These are phyloP conservation scores for Poeciliopsis prolifica DNA, from an alignment of 2,113 vertebrate genomes.

Conservation along the genomic window DNA sequence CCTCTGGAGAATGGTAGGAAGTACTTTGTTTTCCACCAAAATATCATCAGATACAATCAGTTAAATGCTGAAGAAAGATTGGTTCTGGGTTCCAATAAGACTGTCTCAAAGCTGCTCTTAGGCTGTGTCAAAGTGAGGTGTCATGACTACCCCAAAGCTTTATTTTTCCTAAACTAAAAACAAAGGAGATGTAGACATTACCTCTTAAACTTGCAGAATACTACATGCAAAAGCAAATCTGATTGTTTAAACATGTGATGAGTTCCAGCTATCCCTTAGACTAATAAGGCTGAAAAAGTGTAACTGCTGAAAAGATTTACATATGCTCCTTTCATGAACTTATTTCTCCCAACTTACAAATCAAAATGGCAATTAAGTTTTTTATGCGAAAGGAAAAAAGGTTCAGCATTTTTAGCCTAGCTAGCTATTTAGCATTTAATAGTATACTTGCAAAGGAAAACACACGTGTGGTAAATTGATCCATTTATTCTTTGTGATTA, in stretches of 20 bases:
- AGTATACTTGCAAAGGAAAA: background rate
- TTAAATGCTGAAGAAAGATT: conserved; percentile 12
- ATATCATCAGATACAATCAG: conserved; percentile 30
- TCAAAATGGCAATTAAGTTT: background rate
- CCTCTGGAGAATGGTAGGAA: conserved; percentile 18
- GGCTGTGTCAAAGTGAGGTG: background rate
- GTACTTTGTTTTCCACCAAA: conserved; percentile 19
- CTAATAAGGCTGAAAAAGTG: no score
- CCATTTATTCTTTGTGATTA: background rate
- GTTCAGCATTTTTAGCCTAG: background rate
- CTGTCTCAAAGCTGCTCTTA: conserved; percentile 1
- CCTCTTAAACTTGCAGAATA: background rate
- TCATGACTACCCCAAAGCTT: background rate
- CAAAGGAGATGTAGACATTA: background rate
- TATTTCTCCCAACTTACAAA: background rate
- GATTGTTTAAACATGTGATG: background rate
- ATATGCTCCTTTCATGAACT: background rate
- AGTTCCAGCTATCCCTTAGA: no score
- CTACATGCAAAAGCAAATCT: background rate
- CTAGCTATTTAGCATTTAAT: background rate
- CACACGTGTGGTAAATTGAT: background rate
- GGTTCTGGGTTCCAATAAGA: conserved; percentile 6
- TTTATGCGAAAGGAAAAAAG: background rate
- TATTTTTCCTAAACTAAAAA: background rate
- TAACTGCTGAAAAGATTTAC: no score